Conservation (phyloP, 2,888 invertebrate genomes). For the Abrostola triplasia region DNA sequence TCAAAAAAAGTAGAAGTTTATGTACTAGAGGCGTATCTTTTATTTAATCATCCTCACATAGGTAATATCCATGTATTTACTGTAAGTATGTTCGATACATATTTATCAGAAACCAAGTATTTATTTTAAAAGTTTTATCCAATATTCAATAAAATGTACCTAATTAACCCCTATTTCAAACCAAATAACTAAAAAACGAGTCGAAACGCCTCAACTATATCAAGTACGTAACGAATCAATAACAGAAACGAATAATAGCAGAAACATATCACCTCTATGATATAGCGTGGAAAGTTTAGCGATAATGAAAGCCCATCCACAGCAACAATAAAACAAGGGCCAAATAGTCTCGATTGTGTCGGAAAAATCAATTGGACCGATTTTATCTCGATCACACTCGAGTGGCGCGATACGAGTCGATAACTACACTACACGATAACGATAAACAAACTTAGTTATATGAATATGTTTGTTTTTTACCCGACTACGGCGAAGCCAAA, state of each 20-base stretch:
- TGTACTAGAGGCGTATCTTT: no score
- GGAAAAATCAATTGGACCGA: slow-evolving; percentile 84
- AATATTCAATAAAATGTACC: no score
- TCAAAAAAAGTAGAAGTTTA: no score
- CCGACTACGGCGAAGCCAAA: background rate
- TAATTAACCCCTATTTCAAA: no score
- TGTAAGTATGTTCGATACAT: no score
- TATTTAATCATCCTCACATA: no score
- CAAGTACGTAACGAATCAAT: background rate
- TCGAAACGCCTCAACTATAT: no score
- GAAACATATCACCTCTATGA: slow-evolving; percentile 9
- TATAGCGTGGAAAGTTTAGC: slow-evolving; percentile 28
- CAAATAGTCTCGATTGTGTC: slow-evolving; percentile 65
- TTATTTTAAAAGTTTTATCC: no score
- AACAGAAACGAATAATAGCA: slow-evolving; percentile 5
- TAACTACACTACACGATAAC: slow-evolving; percentile 61
- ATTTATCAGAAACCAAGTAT: no score
- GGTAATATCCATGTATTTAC: no score
- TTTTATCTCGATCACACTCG: slow-evolving; percentile 80
- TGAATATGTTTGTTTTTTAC: slow-evolving; percentile 28
- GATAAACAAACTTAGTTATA: slow-evolving; percentile 54
- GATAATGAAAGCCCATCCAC: slow-evolving; percentile 51
- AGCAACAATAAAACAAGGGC: slow-evolving; percentile 57
- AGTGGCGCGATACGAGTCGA: slow-evolving; percentile 69
- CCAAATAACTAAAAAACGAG: no score